phyloP scores from a whole-genome alignment of 2,888 invertebrate genomes.

The Tineola bisselliella region DNA sequence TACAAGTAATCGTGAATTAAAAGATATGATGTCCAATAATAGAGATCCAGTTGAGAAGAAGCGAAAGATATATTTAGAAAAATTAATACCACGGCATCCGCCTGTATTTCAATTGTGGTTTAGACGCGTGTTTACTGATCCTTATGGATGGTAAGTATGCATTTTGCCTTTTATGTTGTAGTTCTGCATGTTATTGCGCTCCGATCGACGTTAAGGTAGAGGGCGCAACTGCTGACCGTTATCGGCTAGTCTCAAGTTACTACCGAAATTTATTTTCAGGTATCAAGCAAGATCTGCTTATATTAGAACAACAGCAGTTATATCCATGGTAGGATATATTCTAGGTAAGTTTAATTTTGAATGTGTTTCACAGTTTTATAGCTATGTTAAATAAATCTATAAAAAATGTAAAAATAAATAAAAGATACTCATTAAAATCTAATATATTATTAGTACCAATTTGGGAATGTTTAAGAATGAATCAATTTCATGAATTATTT shows the following conservation, averaged over 20 bases:
- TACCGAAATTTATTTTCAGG: conserved; percentile 60
- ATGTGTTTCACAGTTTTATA: too few species aligned
- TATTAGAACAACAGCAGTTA: conserved; percentile 93
- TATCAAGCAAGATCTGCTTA: conserved; percentile 91
- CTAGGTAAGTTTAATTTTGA: conserved; percentile 55
- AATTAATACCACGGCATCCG: conserved; percentile 77
- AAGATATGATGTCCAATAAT: conserved; percentile 68
- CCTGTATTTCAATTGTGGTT: conserved; percentile 95
- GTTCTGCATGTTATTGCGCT: too few species aligned
- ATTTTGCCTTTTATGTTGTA: too few species aligned
- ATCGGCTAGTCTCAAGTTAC: too few species aligned
- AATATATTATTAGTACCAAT: too few species aligned
- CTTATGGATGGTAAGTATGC: conserved; percentile 77
- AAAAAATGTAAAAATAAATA: too few species aligned
- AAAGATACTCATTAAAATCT: too few species aligned
- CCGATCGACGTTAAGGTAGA: too few species aligned
- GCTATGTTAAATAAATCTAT: too few species aligned
- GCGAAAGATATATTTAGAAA: conserved; percentile 70
- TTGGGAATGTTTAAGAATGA: too few species aligned
- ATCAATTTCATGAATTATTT: too few species aligned
- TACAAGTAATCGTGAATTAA: conserved; percentile 70
- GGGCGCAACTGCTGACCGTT: not conserved
- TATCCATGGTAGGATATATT: conserved; percentile 96
- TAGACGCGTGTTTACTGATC: conserved; percentile 85
- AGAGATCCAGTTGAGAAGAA: conserved; percentile 74